Evolutionary conservation across 2,888 invertebrate genomes (phyloP), one percentile per base, ranked within the genome.

Genomic region (Andrena chrysosceles): DNA sequence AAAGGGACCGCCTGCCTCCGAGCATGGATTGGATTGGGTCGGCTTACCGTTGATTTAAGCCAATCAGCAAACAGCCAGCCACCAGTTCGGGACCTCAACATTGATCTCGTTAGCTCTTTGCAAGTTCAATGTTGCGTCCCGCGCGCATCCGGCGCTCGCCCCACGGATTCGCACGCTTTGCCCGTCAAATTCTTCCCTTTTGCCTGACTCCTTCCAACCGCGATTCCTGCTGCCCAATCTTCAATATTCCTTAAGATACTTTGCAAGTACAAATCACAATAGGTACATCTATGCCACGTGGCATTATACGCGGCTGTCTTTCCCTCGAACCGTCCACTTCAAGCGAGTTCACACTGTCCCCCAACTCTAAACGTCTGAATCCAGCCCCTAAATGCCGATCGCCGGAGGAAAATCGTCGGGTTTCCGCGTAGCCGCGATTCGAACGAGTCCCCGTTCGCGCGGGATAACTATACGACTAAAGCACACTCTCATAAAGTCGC

Each of bases 41-140:
- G 92, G 93, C 93, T 94, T 94, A 93, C 88, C 93, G 93, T 89
- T 93, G 93, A 93, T 94, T 93, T 93, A 94, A 93, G 93, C 94
- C 94, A 93, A 93, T 93, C 93, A 90, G 91, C 90, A 94, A 93
- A 94, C 92, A 94, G 87, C 85, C 90, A 90, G 91, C 90, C 91
- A 90, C 91, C 91, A 90, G 89, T 90, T 85, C 89, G 88, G 90
- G 90, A 91, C 90, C 90, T 91, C 89, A 86, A 88, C 90, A 87
- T 90, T 93, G 93, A 93, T 93, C 93, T 93, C 91, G 93, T 93
- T 93, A 93, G 91, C 89, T 91, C 91, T 92, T 84, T 92, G 92
- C 92, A 91, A 91, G 91, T 92, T 93, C 92, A 92, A 91, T 92
- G 92, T 93, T 93, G 92, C 93, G 92, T 91, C 89, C 82, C 87